These are phyloP conservation scores for Drosophila lacertosa DNA, from an alignment of 1,140 invertebrate genomes.

Conservation along the genomic window DNA sequence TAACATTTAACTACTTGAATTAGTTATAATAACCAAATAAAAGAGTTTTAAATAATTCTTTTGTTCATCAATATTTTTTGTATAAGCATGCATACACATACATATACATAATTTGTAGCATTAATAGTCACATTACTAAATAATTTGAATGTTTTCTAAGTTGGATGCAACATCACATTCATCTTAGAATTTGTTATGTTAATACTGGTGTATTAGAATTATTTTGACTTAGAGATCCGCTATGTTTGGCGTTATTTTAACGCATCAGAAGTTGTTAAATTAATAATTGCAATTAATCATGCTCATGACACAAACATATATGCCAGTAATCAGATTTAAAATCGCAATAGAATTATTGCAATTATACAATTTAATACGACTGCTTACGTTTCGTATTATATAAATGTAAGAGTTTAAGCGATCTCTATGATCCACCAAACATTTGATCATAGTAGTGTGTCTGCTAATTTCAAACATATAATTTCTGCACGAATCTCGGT, in stretches of 20 bases:
- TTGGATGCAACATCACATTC: slow-evolving; percentile 4
- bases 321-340: slow-evolving; percentile 13
- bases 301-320: slow-evolving; percentile 1
- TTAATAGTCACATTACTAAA: neutral
- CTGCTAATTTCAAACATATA: too few relatives aligned
- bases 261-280: slow-evolving; percentile 18
- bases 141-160: slow-evolving; percentile 3
- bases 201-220: neutral
- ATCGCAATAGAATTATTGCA: slow-evolving; percentile 18
- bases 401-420: too few relatives aligned
- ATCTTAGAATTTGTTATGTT: neutral
- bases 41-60: slow-evolving; percentile 29
- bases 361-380: neutral
- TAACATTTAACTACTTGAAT: slow-evolving; percentile 65
- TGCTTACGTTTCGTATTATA: too few relatives aligned
- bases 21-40: slow-evolving; percentile 36
- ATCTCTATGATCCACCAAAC: too few relatives aligned
- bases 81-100: neutral
- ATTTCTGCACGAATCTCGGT: neutral
- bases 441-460: too few relatives aligned
- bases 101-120: neutral
- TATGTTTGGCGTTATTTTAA: neutral
- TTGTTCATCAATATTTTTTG: slow-evolving; percentile 4
- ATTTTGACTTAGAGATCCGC: neutral
- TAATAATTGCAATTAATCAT: slow-evolving; percentile 28